A percentile compares a stretch with the other conserved stretches of the same genome.
Evolutionary conservation across 2,797 vertebrate genomes (phyloP).

Genomic region (Catharus ustulatus): DNA sequence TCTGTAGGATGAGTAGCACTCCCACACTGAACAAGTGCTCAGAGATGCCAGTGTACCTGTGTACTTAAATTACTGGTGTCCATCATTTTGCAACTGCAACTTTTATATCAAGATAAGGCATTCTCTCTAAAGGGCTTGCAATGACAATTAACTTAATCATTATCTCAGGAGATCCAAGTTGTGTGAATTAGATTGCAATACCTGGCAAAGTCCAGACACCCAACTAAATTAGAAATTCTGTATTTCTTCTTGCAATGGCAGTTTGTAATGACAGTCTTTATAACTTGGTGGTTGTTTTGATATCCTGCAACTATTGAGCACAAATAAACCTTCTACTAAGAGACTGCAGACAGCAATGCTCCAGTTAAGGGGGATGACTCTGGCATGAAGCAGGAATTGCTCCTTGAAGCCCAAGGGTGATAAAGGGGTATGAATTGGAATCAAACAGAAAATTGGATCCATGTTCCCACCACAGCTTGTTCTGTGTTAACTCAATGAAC

Average conservation of each 20-base stretch:
- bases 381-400: not conserved
- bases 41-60: not conserved
- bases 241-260: not conserved
- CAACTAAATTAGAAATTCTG: not conserved
- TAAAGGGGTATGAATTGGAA: accelerated
- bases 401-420: not conserved
- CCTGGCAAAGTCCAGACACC: not conserved
- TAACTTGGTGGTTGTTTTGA: not conserved
- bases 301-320: not conserved
- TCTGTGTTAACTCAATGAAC: not conserved
- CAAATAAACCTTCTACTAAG: not conserved
- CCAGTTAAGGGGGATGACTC: not conserved
- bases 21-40: not conserved
- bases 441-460: not conserved
- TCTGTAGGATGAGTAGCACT: not conserved
- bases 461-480: not conserved
- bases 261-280: not conserved
- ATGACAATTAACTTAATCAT: slow-evolving; percentile 3
- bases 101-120: slow-evolving; percentile 19
- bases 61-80: not conserved
- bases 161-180: not conserved
- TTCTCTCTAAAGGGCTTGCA: not conserved
- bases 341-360: not conserved
- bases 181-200: not conserved
- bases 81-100: not conserved